Conservation (phyloP, 2,797 vertebrate genomes). For the Eulemur mongoz region DNA sequence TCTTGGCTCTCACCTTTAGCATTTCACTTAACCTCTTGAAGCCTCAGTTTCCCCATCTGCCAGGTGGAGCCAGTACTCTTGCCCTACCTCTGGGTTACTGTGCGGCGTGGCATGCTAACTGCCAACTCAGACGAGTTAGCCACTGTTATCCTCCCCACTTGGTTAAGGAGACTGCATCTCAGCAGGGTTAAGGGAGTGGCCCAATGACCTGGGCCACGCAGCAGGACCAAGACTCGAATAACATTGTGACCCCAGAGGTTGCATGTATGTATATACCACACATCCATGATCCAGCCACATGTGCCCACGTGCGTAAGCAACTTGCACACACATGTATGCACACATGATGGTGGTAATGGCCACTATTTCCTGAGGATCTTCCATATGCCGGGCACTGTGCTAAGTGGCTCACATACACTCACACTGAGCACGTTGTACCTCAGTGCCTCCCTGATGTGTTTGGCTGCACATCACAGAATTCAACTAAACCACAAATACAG, state of each 20-base stretch:
- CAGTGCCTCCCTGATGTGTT: not conserved
- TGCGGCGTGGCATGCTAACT: not conserved
- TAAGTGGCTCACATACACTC: fast-evolving
- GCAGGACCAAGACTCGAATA: not conserved
- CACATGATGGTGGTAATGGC: fast-evolving
- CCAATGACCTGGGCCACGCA: not conserved
- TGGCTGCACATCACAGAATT: not conserved
- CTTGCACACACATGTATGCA: no score
- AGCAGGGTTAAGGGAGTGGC: not conserved
- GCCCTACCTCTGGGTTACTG: not conserved
- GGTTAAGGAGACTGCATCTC: not conserved
- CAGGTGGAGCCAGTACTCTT: not conserved
- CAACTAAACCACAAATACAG: not conserved
- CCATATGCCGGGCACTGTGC: not conserved
- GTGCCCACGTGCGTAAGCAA: fast-evolving
- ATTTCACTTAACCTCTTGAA: not conserved
- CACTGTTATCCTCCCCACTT: not conserved
- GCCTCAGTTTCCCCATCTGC: not conserved
- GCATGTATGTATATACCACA: not conserved
- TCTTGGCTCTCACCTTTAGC: not conserved
- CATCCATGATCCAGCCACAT: fast-evolving
- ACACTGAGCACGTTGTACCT: not conserved
- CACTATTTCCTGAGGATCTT: no score
- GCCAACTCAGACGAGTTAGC: no score
- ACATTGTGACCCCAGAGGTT: not conserved